phyloP scores from a whole-genome alignment of 2,113 vertebrate species.

The Tonatia bakeri region DNA sequence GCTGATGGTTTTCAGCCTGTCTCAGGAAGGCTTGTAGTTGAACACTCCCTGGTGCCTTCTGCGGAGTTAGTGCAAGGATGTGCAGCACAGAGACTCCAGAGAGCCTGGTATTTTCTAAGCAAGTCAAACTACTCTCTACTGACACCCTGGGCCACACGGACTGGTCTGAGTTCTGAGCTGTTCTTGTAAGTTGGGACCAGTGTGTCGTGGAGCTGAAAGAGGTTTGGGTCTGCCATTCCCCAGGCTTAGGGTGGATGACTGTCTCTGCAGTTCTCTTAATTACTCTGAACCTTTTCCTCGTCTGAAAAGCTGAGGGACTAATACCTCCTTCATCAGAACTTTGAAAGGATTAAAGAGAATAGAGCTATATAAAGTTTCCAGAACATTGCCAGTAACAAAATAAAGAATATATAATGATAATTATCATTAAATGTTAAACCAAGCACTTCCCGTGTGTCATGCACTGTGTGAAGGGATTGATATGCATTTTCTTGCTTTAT shows the following conservation, averaged over 20 bases:
- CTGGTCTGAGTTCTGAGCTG: background rate
- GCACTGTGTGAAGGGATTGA: background rate
- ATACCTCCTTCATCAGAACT: background rate
- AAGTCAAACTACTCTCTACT: background rate
- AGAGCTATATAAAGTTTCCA: background rate
- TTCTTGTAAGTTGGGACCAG: background rate
- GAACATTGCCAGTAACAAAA: background rate
- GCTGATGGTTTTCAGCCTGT: conserved; percentile 34
- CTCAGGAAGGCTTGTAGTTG: conserved; percentile 13
- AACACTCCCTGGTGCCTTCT: conserved; percentile 36
- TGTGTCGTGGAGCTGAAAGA: rapidly evolving
- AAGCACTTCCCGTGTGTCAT: background rate
- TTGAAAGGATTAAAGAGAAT: background rate
- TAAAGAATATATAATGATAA: background rate
- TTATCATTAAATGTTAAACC: background rate
- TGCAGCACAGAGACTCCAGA: background rate
- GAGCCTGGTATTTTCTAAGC: background rate
- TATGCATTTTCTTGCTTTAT: background rate
- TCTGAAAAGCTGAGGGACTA: background rate
- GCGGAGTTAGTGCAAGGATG: background rate
- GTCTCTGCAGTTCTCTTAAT: background rate
- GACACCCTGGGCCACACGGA: background rate
- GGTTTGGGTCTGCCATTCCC: background rate
- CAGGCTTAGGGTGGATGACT: background rate
- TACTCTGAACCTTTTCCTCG: background rate